These are phyloP conservation scores for Molothrus aeneus DNA, from an alignment of 2,797 vertebrate species.

Conservation along the genomic window DNA sequence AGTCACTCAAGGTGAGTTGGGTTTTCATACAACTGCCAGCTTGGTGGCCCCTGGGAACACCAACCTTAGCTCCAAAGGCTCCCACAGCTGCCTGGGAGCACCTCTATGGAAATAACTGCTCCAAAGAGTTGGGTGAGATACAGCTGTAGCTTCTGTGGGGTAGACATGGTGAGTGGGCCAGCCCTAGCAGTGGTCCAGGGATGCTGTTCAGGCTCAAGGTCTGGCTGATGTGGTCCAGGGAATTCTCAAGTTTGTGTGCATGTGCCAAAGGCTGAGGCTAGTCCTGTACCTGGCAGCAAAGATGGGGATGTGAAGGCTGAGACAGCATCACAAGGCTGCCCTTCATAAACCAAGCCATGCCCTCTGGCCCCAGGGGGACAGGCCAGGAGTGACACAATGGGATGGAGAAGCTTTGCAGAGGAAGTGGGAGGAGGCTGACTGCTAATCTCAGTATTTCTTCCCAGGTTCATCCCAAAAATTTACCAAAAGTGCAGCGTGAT, in stretches of 20 bases:
- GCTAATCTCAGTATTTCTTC: neutral
- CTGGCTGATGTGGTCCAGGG: neutral
- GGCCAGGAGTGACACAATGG: fast-evolving
- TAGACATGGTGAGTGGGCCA: neutral
- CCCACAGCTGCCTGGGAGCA: neutral
- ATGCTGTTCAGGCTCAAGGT: neutral
- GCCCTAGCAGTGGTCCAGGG: neutral
- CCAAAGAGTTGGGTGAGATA: neutral
- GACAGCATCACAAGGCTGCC: neutral
- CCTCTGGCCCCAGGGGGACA: neutral
- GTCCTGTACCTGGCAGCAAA: neutral
- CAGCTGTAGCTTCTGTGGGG: neutral
- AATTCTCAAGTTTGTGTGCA: neutral
- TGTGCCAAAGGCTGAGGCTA: neutral
- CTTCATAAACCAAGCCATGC: neutral
- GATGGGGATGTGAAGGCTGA: neutral
- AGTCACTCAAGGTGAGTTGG: neutral
- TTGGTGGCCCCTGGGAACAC: neutral
- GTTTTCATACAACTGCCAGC: neutral
- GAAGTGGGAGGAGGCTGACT: neutral
- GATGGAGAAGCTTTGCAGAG: neutral
- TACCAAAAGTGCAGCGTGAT: fast-evolving
- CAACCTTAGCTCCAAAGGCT: neutral
- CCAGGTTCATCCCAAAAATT: neutral
- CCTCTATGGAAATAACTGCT: neutral